Evolutionary conservation across 2,113 vertebrate genomes (phyloP), one percentile per base, ranked within the genome.

Genomic region (Percopsis transmontana): DNA sequence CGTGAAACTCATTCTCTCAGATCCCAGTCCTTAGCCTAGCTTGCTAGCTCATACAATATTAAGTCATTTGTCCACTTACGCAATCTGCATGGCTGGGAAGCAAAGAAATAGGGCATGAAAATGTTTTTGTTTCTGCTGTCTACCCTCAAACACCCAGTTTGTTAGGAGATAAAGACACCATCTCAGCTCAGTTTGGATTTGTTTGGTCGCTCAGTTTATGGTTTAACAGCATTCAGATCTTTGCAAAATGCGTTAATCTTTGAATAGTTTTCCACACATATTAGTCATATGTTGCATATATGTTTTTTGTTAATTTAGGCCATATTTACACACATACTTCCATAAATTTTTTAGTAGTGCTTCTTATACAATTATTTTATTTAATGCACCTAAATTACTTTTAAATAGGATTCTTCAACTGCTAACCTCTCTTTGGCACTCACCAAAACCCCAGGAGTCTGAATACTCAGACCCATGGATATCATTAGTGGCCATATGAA

Each of bases 101-200:
- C 59, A 59, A 62, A 77, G 68, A 88, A 86, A 41, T 87, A 72
- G 82, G 74, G 72, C 81, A 80, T 76, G 79, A 82, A 83, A 72
- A 58, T 55, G 51, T 38, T 66, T 73, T 70, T 51, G 78, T 65
- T 61, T 15, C 52, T 47, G 42, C 44, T 47, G 47, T 50, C 47
- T 50, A n/a, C n/a, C 19, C 47, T 50, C 14, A 18, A 77, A 61
- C 18, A 51, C 58, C 50, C 50, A 55, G 53, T 65, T 68, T 79
- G 68, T 78, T n/a, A n/a, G n/a, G n/a, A n/a, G n/a, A n/a, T n/a
- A n/a, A 62, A 80, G 70, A 54, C 58, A 71, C 62, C 1, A 16
- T 40, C 70, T 75, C 60, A 39, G 68, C 75, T 77, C 62, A 23
- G 51, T 68, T 78, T 72, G 68, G n/a, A n/a, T n/a, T n/a, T n/a